phyloP scores from a whole-genome alignment of 2,797 vertebrate species.

The Aphelocoma californica region DNA sequence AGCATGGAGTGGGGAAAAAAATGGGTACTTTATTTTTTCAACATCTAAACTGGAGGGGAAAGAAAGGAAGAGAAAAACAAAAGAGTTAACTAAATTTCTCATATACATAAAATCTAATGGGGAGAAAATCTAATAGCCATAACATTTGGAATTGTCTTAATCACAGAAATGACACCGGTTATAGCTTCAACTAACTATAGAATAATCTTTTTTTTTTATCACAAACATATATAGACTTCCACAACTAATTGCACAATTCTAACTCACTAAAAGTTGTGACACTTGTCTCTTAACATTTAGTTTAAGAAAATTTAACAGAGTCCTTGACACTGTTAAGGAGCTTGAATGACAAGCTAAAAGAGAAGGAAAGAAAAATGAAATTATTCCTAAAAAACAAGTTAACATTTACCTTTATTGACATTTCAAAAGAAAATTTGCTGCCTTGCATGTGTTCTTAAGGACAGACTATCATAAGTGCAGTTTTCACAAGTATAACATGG shows the following conservation, averaged over 20 bases:
- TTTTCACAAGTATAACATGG: background rate
- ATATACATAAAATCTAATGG: background rate
- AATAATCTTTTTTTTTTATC: background rate
- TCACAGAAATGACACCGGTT: background rate
- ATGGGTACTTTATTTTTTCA: background rate
- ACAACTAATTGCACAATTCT: background rate
- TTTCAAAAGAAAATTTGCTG: background rate
- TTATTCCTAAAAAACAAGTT: background rate
- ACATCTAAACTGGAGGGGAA: background rate
- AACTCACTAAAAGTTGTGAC: background rate
- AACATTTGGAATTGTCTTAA: background rate
- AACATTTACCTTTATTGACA: background rate
- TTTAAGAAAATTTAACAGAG: conserved; percentile 19
- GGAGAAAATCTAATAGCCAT: background rate
- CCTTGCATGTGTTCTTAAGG: background rate
- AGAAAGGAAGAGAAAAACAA: background rate
- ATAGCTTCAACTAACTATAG: background rate
- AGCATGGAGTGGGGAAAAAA: background rate
- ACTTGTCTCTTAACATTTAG: background rate
- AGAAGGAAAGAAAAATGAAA: conserved; percentile 39
- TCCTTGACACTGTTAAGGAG: background rate
- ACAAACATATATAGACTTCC: background rate
- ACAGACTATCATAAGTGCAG: background rate
- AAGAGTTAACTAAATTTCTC: background rate
- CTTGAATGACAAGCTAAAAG: conserved; percentile 11